Evolutionary conservation across 2,113 vertebrate species (phyloP).

Genomic region (Morphnarchus princeps): DNA sequence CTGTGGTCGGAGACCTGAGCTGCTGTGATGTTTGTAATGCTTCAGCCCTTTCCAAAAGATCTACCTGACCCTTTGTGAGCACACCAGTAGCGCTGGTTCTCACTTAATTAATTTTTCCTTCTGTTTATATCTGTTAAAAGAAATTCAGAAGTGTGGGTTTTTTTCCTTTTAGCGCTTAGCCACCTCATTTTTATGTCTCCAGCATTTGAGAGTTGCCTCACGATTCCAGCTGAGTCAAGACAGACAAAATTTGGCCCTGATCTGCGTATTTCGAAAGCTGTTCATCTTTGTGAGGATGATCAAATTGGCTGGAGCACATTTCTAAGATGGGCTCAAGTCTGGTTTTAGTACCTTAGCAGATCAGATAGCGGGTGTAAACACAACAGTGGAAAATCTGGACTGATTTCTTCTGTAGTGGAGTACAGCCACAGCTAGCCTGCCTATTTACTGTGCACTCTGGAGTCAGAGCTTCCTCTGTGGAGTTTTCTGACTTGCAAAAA

Average conservation of each 20-base stretch:
- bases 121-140: background rate
- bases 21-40: background rate
- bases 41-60: background rate
- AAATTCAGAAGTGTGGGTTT: background rate
- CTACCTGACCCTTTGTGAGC: background rate
- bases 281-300: background rate
- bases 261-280: background rate
- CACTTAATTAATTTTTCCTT: background rate
- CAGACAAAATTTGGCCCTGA: background rate
- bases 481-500: background rate
- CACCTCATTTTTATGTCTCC: background rate
- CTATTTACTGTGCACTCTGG: background rate
- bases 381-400: background rate
- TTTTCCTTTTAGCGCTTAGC: background rate
- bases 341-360: background rate
- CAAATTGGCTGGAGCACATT: background rate
- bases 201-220: background rate
- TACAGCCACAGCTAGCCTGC: background rate
- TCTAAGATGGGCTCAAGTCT: background rate
- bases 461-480: background rate
- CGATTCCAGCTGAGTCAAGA: background rate
- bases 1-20: background rate
- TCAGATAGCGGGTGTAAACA: background rate
- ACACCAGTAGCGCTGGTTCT: background rate
- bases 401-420: background rate